Conservation (phyloP, 2,113 vertebrate genomes). For the Illadopsis cleaveri region DNA sequence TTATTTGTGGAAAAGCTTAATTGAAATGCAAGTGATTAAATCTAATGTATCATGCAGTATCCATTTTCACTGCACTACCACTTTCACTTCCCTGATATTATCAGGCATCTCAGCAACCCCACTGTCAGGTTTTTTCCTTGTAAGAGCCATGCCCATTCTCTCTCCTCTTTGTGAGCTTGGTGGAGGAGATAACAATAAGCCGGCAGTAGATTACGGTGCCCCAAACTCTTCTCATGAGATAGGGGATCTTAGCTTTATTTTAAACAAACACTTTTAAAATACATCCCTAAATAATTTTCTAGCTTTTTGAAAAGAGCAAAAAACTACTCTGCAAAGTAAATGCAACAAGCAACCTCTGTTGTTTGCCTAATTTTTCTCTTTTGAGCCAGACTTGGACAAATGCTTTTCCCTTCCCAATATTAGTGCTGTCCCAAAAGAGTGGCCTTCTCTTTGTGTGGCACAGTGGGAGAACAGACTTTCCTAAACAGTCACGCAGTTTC, state of each 20-base stretch:
- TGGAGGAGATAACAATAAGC: not conserved
- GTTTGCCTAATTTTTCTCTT: not conserved
- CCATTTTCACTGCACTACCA: slow-evolving; percentile 63
- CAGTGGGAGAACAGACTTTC: not conserved
- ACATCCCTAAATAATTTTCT: not conserved
- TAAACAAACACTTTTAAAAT: not conserved
- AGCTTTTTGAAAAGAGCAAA: not conserved
- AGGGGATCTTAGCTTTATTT: slow-evolving; percentile 4
- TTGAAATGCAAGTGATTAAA: slow-evolving; percentile 71
- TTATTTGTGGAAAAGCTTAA: slow-evolving; percentile 66
- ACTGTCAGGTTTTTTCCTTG: slow-evolving; percentile 42
- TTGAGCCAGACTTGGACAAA: not conserved
- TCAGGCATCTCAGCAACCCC: slow-evolving; percentile 55
- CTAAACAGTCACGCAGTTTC: not conserved
- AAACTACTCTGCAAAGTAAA: not conserved
- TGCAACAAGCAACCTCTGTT: not conserved
- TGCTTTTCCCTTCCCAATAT: not conserved
- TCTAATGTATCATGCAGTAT: slow-evolving; percentile 64
- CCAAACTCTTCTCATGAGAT: not conserved
- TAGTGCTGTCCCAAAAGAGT: not conserved
- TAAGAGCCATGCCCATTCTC: slow-evolving; percentile 35
- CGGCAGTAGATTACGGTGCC: not conserved
- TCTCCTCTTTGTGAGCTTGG: slow-evolving; percentile 31
- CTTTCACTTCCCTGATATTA: slow-evolving; percentile 61
- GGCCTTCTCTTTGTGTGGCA: not conserved